These are phyloP conservation scores for Halcyon leucocephala DNA, from an alignment of 2,797 vertebrate species.

Conservation along the genomic window DNA sequence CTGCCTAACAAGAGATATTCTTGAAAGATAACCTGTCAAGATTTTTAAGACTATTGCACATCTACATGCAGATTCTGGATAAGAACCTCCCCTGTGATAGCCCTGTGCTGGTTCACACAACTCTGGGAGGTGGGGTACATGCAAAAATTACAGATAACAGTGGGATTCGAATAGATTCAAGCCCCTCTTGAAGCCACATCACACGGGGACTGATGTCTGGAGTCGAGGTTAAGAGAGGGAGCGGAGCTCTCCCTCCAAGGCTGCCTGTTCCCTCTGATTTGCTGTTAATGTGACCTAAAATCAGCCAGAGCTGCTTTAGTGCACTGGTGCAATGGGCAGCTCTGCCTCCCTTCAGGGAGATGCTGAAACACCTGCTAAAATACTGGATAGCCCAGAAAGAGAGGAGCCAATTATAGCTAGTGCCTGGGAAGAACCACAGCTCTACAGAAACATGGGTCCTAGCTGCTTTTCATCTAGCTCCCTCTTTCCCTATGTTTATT, in stretches of 20 bases:
- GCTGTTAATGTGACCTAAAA: conserved; percentile 2
- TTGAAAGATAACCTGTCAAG: background rate
- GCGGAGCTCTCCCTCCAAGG: background rate
- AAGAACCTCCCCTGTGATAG: background rate
- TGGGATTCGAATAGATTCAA: background rate
- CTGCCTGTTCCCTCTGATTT: background rate
- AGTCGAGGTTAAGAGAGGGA: background rate
- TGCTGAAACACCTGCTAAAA: background rate
- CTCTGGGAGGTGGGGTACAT: background rate
- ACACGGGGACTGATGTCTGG: background rate
- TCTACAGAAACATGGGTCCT: background rate
- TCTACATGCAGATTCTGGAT: background rate
- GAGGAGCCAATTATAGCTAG: background rate
- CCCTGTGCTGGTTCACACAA: background rate
- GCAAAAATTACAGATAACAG: background rate
- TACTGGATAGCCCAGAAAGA: background rate
- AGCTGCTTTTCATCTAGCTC: background rate
- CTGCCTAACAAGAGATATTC: background rate
- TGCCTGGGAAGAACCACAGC: background rate
- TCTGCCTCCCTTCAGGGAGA: background rate
- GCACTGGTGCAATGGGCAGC: background rate
- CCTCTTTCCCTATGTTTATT: background rate
- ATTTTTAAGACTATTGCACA: background rate
- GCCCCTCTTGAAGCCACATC: background rate
- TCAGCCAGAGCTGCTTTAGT: background rate